Evolutionary conservation across 1,140 invertebrate species (phyloP).

Genomic region (Achatina immaculata): DNA sequence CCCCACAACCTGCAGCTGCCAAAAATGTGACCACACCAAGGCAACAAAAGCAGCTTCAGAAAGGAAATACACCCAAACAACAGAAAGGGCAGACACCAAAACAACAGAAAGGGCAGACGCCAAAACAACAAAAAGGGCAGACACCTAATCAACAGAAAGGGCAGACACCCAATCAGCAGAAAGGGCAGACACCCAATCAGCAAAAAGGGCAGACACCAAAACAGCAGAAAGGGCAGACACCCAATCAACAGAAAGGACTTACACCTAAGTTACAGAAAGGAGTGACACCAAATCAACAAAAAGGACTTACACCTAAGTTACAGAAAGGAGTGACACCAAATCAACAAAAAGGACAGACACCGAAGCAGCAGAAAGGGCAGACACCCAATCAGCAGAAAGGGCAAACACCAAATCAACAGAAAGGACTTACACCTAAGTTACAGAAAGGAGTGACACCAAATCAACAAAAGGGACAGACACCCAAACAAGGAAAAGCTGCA

Average conservation of each 20-base stretch:
- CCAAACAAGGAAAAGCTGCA: background rate
- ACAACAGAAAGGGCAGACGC: conserved; percentile 1
- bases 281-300: background rate
- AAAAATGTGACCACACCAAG: background rate
- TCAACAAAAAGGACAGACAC: background rate
- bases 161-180: background rate
- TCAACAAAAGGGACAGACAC: background rate
- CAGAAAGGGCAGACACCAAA: background rate
- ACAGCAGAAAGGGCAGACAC: background rate
- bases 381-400: background rate
- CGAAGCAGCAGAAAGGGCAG: background rate
- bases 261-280: background rate
- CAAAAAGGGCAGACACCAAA: background rate
- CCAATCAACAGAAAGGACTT: background rate
- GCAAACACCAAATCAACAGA: background rate
- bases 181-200: conserved; percentile 5
- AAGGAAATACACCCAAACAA: background rate
- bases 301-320: background rate
- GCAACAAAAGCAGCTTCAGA: background rate
- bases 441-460: background rate
- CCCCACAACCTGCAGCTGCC: background rate
- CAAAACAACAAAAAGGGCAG: background rate
- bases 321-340: background rate
- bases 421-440: background rate
- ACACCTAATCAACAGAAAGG: conserved; percentile 12